Conservation (phyloP, 2,888 invertebrate genomes). For the Pristionchus fissidentatus region DNA sequence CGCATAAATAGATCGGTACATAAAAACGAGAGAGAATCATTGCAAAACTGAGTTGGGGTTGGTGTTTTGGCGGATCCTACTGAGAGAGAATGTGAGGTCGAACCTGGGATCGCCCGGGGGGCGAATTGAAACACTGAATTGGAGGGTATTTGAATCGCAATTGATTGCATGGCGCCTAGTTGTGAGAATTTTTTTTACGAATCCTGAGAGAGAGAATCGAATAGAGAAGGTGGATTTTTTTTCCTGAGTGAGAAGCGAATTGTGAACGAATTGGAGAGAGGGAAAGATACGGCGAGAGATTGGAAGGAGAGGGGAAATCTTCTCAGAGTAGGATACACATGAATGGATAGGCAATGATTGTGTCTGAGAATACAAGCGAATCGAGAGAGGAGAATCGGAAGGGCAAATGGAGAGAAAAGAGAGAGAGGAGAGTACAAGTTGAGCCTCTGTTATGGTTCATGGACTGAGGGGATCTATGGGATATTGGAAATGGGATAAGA, state of each 20-base stretch:
- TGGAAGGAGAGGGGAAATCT: not conserved
- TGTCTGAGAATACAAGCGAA: constrained; percentile 8
- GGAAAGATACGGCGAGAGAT: constrained; percentile 25
- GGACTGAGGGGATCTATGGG: constrained; percentile 38
- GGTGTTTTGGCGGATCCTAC: too few species aligned
- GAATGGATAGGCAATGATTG: constrained; percentile 26
- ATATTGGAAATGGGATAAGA: not conserved
- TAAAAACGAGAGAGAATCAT: not conserved
- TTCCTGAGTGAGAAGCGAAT: constrained; percentile 33
- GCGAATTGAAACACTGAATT: constrained; percentile 20
- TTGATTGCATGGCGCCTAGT: constrained; percentile 14
- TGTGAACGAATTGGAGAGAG: not conserved
- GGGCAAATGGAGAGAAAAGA: not conserved
- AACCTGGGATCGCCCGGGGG: not conserved
- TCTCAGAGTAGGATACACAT: constrained; percentile 11
- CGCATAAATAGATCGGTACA: constrained; percentile 34
- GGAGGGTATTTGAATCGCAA: not conserved
- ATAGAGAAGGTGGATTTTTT: constrained; percentile 18
- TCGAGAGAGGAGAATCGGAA: constrained; percentile 11
- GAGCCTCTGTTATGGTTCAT: constrained; percentile 39
- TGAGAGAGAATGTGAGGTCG: not conserved
- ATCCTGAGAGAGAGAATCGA: constrained; percentile 12
- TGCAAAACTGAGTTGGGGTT: constrained; percentile 3
- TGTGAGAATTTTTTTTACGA: too few species aligned
- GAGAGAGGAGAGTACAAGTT: constrained; percentile 15